phyloP scores from a whole-genome alignment of 2,113 vertebrate genomes.

The Pomatorhinus ruficollis region DNA sequence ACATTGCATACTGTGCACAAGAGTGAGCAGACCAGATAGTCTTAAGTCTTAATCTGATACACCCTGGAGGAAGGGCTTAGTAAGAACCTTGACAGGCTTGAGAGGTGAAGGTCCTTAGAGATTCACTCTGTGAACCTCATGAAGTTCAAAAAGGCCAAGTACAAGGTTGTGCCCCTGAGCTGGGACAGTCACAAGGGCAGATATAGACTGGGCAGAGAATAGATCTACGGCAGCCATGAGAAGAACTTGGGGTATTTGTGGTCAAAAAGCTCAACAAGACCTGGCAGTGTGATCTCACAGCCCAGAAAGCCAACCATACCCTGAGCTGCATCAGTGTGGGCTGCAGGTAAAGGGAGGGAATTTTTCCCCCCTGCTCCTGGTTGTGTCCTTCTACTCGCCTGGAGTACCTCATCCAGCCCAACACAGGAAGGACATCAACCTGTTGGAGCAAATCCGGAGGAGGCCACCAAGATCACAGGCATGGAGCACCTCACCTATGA shows the following conservation, averaged over 20 bases:
- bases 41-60: neutral
- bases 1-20: neutral
- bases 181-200: neutral
- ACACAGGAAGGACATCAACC: rapidly evolving
- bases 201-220: neutral
- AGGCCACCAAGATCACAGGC: neutral
- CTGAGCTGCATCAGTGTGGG: neutral
- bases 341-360: neutral
- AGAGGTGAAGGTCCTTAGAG: neutral
- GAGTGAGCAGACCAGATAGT: neutral
- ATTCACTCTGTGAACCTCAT: neutral
- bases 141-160: neutral
- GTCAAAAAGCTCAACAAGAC: neutral
- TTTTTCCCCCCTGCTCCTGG: neutral
- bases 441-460: neutral
- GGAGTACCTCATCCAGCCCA: neutral
- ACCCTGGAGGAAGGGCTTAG: neutral
- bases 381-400: neutral
- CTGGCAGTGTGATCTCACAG: neutral
- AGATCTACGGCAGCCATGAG: neutral
- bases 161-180: neutral
- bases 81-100: neutral
- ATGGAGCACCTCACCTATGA: neutral
- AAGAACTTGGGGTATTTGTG: neutral
- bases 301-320: neutral